Base-by-base conservation (phyloP, 2,797 vertebrate species). In the Cuculus canorus region DNA sequence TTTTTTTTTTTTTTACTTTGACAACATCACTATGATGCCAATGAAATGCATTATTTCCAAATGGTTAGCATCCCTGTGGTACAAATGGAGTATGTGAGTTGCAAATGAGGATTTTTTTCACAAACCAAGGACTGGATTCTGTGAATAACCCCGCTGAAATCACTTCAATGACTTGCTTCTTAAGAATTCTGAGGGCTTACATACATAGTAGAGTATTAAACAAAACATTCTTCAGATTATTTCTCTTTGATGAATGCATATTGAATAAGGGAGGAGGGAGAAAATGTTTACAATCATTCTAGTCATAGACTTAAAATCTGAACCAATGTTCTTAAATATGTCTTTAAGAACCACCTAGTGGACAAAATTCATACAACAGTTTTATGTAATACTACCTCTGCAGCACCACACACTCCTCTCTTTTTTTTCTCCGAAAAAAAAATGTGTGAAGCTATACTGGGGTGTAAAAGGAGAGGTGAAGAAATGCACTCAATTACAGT, bases 311-410 rank as follows among this genome's bases (percentile, higher is more conserved):
- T 33, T 61, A 81, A 93, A 85, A 60, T 11, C 18, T 7, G 17
- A 84, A 72, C 43, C 61, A 65, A 4, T 5, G 9, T 47, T 80
- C 53, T 81, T 45, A 89, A 70, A 54, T 2, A 64, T 8, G 77
- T 86, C 71, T 93, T 91, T 65, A 88, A 78, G 75, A 65, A 94
- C 93, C 93, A 93, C 90, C 90, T 93, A 95, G 92, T 9, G 56
- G 92, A 57, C 33, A 88, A 83, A 85, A 37, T 30, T 57, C 23
- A 77, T 65, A 90, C n/a, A 57, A 81, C 86, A 92, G 39, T 32
- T 79, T 43, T 71, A 85, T 28, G 30, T 52, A 90, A 75, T 14
- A 48, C 53, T 10, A 33, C 7, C 15, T 76, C 69, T 41, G 69
- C 41, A 68, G 72, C 1, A 5, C 28, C 25, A 39, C 75, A 84